Percentiles rank a stretch among this genome's conserved stretches.
These are phyloP conservation scores for Xanthorhoe spadicearia DNA, from an alignment of 2,888 invertebrate species.

Conservation along the genomic window DNA sequence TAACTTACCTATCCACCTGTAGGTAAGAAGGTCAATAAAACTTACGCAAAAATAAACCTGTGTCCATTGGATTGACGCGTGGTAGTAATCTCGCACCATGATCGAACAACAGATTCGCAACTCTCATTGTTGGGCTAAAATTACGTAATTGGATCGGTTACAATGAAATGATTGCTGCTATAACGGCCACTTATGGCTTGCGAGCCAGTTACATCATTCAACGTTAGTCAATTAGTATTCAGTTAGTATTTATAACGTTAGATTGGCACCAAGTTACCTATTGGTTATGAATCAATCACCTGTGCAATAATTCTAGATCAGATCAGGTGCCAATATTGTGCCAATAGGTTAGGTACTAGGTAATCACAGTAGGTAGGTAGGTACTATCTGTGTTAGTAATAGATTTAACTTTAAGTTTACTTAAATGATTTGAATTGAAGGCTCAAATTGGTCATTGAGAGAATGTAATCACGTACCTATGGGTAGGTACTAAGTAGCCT, in stretches of 20 bases:
- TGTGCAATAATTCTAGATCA: not conserved
- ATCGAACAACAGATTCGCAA: constrained; percentile 67
- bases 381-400: too few relatives aligned
- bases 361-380: too few relatives aligned
- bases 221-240: not conserved
- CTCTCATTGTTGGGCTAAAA: constrained; percentile 63
- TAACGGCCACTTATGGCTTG: constrained; percentile 15
- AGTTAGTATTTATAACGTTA: not conserved
- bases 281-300: not conserved
- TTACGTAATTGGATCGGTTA: constrained; percentile 40
- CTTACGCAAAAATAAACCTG: constrained; percentile 75
- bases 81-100: constrained; percentile 65
- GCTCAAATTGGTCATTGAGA: not conserved
- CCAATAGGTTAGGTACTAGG: not conserved
- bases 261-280: not conserved
- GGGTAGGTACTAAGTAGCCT: not conserved
- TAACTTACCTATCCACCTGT: too few relatives aligned
- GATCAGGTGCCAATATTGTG: not conserved
- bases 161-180: constrained; percentile 42
- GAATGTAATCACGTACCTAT: not conserved
- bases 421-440: not conserved
- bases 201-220: constrained; percentile 11
- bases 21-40: constrained; percentile 17
- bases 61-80: constrained; percentile 60
- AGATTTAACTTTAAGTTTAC: too few relatives aligned